phyloP scores from a whole-genome alignment of 2,888 invertebrate species.

The Stenoptilia bipunctidactyla region DNA sequence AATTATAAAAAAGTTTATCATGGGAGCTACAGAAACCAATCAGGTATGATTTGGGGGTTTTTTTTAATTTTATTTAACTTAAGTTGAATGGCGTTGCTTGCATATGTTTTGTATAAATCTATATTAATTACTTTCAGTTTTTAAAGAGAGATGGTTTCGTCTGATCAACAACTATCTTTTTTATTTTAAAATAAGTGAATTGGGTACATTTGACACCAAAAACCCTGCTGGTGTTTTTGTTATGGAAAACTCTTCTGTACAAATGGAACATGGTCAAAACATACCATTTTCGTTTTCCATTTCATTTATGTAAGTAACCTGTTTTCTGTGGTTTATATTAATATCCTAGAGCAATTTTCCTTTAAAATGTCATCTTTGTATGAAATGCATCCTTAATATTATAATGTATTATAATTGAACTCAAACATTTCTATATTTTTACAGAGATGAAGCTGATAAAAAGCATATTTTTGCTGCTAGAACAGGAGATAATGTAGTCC shows the following conservation, averaged over 20 bases:
- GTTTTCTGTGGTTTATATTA: neutral
- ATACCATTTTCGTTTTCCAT: slow-evolving; percentile 83
- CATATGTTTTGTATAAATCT: too few relatives aligned
- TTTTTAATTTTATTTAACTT: too few relatives aligned
- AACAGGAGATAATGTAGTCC: slow-evolving; percentile 77
- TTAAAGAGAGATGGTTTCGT: slow-evolving; percentile 84
- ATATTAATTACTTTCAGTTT: slow-evolving; percentile 62
- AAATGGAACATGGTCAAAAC: slow-evolving; percentile 75
- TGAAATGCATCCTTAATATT: too few relatives aligned
- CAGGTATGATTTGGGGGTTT: too few relatives aligned
- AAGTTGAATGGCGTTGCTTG: too few relatives aligned
- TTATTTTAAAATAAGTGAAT: slow-evolving; percentile 79
- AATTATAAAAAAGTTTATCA: slow-evolving; percentile 76
- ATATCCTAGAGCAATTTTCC: too few relatives aligned
- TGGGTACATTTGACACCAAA: slow-evolving; percentile 74
- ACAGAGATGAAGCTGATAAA: slow-evolving; percentile 73
- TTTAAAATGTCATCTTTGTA: too few relatives aligned
- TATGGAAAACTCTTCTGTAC: slow-evolving; percentile 79
- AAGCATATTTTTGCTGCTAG: slow-evolving; percentile 79
- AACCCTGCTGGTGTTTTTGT: slow-evolving; percentile 81
- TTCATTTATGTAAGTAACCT: slow-evolving; percentile 68
- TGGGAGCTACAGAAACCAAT: slow-evolving; percentile 63
- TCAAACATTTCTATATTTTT: slow-evolving; percentile 8
- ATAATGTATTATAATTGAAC: neutral
- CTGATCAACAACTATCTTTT: slow-evolving; percentile 80